Evolutionary conservation across 1,140 invertebrate species (phyloP), one percentile per base, ranked within the genome.

Genomic region (Drosophila mauritiana): DNA sequence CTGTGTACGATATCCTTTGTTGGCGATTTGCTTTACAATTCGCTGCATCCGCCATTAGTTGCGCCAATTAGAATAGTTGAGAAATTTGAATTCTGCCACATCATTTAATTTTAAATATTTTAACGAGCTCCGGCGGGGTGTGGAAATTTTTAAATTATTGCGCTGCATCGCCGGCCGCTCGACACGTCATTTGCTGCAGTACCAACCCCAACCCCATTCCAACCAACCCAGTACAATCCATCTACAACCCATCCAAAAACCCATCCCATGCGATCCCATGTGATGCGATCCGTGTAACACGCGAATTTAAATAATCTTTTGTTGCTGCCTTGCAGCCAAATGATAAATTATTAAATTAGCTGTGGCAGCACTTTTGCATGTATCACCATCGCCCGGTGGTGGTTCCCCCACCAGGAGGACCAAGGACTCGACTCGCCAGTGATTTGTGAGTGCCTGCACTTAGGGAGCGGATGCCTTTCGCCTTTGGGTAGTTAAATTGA

Each of bases 261-360:
- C 36, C 58, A 69, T 56, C 46, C 54, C 45, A 65, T 42, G 15
- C 65, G 65, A 81, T 31, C 31, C 36, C 58, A 69, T 56, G 43
- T 49, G 42, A 65, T 39, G n/a, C 65, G 65, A 81, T 73, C 75
- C 56, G 57, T 76, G 52, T 73, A 88, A 80, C 49, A 62, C 64
- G 82, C 83, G 73, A 90, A 90, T 90, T 90, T 90, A 78, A 90
- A 90, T 90, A 90, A 90, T 90, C 86, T 76, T 90, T 90, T 90
- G 88, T 90, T 90, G 76, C 72, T 73, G 82, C 86, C 86, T 90
- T 69, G 79, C 82, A 90, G 86, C 88, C 54, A 78, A 90, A 90
- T 90, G 86, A 90, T 90, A 90, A 90, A 90, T 90, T 90, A 90
- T 90, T 90, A 90, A 90, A 90, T 90, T 86, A 90, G 82, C 82